These are phyloP conservation scores for Theropithecus gelada DNA, from an alignment of 2,113 vertebrate genomes.

Conservation along the genomic window DNA sequence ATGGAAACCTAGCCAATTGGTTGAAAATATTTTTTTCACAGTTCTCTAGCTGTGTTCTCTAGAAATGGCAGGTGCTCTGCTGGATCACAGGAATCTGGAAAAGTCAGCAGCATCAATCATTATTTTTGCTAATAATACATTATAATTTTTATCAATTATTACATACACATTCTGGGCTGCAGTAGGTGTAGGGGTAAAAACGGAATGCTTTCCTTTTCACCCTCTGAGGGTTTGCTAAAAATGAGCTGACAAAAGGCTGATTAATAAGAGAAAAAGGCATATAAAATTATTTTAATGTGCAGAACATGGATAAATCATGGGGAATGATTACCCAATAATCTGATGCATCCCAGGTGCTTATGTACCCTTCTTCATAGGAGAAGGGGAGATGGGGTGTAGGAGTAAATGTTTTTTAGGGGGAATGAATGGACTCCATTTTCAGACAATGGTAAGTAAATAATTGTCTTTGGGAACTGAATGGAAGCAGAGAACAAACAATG, in stretches of 20 bases:
- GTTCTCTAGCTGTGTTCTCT: background rate
- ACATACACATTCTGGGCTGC: background rate
- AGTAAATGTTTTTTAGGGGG: background rate
- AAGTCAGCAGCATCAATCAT: background rate
- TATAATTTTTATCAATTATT: background rate
- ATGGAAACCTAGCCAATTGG: background rate
- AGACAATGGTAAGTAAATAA: background rate
- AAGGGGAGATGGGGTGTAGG: background rate
- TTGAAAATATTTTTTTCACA: background rate
- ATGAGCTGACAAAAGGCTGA: background rate
- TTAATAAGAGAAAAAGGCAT: background rate
- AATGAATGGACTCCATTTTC: background rate
- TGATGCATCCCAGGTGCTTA: background rate
- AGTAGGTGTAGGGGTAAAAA: background rate
- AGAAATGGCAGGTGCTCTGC: background rate
- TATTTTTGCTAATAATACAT: background rate
- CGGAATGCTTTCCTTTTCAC: background rate
- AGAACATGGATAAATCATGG: background rate
- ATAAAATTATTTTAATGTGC: background rate
- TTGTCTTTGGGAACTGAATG: background rate
- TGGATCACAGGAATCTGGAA: background rate
- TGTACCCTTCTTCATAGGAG: background rate
- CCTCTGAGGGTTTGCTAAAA: background rate
- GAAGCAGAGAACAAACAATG: background rate
- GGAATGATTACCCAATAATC: background rate